phyloP scores from a whole-genome alignment of 2,888 invertebrate genomes.

The Suillia variegata region DNA sequence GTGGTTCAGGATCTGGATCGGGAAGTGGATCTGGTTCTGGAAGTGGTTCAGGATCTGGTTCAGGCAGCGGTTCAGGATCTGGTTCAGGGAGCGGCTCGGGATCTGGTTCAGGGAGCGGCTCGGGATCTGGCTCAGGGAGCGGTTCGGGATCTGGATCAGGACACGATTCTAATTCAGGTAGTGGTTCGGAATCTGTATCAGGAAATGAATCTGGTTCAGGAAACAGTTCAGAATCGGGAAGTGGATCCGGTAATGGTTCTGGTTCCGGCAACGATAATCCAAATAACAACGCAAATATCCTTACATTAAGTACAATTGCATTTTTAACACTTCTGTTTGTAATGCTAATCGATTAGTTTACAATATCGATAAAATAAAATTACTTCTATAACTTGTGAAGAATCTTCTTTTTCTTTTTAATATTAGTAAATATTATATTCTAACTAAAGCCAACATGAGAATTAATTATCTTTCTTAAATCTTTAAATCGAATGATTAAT shows the following conservation, averaged over 20 bases:
- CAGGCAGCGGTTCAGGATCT: conserved; percentile 20
- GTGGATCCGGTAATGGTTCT: conserved; percentile 10
- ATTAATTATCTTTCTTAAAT: no score
- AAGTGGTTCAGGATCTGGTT: conserved; percentile 22
- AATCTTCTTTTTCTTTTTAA: no score
- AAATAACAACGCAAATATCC: not conserved
- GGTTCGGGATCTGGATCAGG: conserved; percentile 12
- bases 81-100: conserved; percentile 13
- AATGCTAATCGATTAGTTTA: no score
- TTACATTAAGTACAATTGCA: conserved; percentile 1
- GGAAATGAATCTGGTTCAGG: conserved; percentile 8
- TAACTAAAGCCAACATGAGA: no score
- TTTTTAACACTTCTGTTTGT: not conserved
- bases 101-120: conserved; percentile 3
- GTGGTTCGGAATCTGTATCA: not conserved
- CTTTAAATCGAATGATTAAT: no score
- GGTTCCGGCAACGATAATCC: not conserved
- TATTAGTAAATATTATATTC: no score
- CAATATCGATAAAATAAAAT: no score
- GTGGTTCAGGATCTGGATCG: conserved; percentile 17
- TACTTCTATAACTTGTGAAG: no score
- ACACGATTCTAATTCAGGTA: not conserved
- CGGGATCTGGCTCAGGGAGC: conserved; percentile 10
- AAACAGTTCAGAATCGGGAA: not conserved
- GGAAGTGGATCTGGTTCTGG: conserved; percentile 18